These are phyloP conservation scores for Empidonax alnorum DNA, from an alignment of 2,113 vertebrate species.

Conservation along the genomic window DNA sequence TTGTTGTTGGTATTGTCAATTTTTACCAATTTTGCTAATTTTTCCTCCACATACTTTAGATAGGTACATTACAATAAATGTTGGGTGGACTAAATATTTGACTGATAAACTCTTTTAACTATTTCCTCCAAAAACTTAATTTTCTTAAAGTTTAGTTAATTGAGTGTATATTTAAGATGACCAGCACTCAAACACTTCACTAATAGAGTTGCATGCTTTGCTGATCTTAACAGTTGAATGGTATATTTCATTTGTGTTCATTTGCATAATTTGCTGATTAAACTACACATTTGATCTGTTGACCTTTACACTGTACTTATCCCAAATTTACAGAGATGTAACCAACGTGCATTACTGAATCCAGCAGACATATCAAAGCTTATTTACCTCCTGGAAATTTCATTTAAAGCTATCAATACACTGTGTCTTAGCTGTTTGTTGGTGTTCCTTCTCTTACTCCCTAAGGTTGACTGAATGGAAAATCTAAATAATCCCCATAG, in stretches of 20 bases:
- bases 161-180: conserved; percentile 14
- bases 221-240: conserved; percentile 58
- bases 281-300: conserved; percentile 68
- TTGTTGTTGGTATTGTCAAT: background rate
- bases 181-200: conserved; percentile 22
- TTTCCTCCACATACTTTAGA: background rate
- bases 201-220: conserved; percentile 63
- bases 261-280: conserved; percentile 76
- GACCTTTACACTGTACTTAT: conserved; percentile 70
- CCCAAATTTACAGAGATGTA: conserved; percentile 44
- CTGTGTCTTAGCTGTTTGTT: background rate
- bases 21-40: background rate
- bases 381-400: background rate
- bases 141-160: conserved; percentile 25
- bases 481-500: background rate
- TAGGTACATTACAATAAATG: background rate
- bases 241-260: conserved; percentile 68
- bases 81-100: background rate
- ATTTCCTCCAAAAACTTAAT: background rate
- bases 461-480: background rate
- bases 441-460: background rate
- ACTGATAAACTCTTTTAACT: background rate
- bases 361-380: conserved; percentile 2
- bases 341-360: conserved; percentile 54
- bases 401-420: background rate